Evolutionary conservation across 2,113 vertebrate species (phyloP), one percentile per base, ranked within the genome.

Genomic region (Pterocles burchelli): DNA sequence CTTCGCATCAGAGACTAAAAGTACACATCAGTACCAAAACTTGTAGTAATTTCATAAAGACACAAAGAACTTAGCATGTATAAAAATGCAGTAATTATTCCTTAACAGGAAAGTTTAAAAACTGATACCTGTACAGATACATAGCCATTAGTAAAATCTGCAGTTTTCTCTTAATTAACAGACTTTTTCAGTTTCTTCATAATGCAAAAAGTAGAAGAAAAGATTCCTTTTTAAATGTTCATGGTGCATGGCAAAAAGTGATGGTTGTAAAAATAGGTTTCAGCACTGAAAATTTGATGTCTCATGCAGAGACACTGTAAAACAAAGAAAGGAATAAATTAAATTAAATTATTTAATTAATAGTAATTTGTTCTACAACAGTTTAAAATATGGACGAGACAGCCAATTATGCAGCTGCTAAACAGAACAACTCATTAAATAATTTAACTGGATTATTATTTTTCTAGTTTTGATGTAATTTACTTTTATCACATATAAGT

Each of bases 361-460:
- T 13, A 78, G 36, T n/a, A 95, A 93, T 96, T 91, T 95, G 76
- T 89, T 77, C 89, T 81, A 90, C 66, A 96, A 77, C 57, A 87
- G 76, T 85, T 96, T 93, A 89, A 97, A 97, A 97, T 94, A 95
- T 93, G 65, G 45, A 97, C 93, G 90, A 97, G 97, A 82, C 38
- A 59, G 67, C 62, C 91, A 94, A 88, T 90, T 95, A 93, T 22
- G 52, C 88, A 97, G 94, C 90, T 96, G 95, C 91, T 95, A 92
- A 93, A 95, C 51, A 93, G 90, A 92, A 94, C 76, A 93, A 91
- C 78, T 95, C 92, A 91, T 85, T 96, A 93, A 96, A 96, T 96
- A 95, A 96, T 97, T 97, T 91, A 96, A 96, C 41, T 87, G 55
- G 43, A 74, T 90, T 90, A 82, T 88, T 91, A 78, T 65, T 95